phyloP scores from a whole-genome alignment of 2,888 invertebrate species.

The Frankliniella intonsa region DNA sequence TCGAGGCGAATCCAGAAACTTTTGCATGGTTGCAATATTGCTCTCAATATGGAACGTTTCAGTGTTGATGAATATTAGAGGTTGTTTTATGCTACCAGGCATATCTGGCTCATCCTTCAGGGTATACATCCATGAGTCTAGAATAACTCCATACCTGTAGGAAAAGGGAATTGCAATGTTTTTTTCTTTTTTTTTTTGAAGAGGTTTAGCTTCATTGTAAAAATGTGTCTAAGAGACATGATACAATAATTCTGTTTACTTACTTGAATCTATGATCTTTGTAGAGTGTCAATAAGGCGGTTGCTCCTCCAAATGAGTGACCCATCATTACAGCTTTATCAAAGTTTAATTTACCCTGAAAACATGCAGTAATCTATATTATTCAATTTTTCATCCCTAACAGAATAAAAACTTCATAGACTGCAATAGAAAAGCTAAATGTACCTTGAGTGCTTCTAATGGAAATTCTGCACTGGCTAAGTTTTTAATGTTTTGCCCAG shows the following conservation, averaged over 20 bases:
- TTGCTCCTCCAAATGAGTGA: constrained; percentile 64
- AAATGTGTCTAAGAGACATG: constrained; percentile 7
- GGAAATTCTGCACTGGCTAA: constrained; percentile 40
- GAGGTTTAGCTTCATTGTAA: too few relatives aligned
- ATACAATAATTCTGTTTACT: constrained; percentile 36
- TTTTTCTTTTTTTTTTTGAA: constrained; percentile 11
- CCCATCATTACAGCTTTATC: constrained; percentile 53
- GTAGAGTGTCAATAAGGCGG: constrained; percentile 53
- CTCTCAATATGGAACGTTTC: constrained; percentile 55
- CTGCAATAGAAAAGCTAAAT: constrained; percentile 24
- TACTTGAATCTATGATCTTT: constrained; percentile 54
- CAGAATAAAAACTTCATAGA: background rate
- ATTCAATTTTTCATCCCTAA: constrained; percentile 8
- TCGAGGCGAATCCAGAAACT: constrained; percentile 41
- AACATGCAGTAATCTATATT: constrained; percentile 30
- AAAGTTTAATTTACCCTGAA: constrained; percentile 49
- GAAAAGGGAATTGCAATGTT: constrained; percentile 32
- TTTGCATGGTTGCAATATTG: constrained; percentile 51
- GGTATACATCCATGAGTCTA: constrained; percentile 61
- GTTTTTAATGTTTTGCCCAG: constrained; percentile 43
- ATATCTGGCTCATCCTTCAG: constrained; percentile 50
- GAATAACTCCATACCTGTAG: constrained; percentile 50
- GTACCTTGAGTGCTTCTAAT: constrained; percentile 45
- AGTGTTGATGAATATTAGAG: constrained; percentile 55
- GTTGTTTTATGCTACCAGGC: constrained; percentile 47